These are phyloP conservation scores for Amphipyra tragopoginis DNA, from an alignment of 2,888 invertebrate species.

Conservation along the genomic window DNA sequence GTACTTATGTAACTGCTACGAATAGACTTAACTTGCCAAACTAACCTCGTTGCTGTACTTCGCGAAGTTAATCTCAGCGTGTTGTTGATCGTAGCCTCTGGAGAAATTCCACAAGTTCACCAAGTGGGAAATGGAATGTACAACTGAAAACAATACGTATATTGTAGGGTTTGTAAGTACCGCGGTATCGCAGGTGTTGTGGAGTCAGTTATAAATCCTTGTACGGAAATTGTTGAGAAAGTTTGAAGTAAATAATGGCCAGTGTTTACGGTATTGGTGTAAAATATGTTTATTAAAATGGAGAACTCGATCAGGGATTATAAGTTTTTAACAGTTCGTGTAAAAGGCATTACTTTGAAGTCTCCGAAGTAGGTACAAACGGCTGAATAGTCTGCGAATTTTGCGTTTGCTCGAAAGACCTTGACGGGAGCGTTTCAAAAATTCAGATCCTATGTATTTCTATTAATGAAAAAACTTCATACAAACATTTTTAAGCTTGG, in stretches of 20 bases:
- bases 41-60: slow-evolving; percentile 84
- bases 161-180: slow-evolving; percentile 7
- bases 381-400: no score
- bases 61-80: slow-evolving; percentile 86
- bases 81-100: slow-evolving; percentile 80
- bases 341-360: background rate
- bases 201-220: slow-evolving; percentile 29
- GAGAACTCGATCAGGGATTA: background rate
- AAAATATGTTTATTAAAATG: background rate
- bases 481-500: no score
- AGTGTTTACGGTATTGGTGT: slow-evolving; percentile 1
- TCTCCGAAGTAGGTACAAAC: no score
- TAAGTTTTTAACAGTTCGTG: background rate
- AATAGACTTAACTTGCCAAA: slow-evolving; percentile 53
- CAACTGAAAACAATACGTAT: slow-evolving; percentile 75
- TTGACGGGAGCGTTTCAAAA: no score
- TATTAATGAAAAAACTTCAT: no score
- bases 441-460: no score
- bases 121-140: slow-evolving; percentile 89
- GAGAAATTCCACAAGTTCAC: slow-evolving; percentile 90
- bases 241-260: slow-evolving; percentile 32
- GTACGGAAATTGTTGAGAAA: slow-evolving; percentile 25
- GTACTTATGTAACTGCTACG: slow-evolving; percentile 22
- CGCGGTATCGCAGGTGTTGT: slow-evolving; percentile 33
- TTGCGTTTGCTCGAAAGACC: no score